Evolutionary conservation across 2,888 invertebrate species (phyloP), one percentile per base, ranked within the genome.

Genomic region (Alloscopus bannaensis): DNA sequence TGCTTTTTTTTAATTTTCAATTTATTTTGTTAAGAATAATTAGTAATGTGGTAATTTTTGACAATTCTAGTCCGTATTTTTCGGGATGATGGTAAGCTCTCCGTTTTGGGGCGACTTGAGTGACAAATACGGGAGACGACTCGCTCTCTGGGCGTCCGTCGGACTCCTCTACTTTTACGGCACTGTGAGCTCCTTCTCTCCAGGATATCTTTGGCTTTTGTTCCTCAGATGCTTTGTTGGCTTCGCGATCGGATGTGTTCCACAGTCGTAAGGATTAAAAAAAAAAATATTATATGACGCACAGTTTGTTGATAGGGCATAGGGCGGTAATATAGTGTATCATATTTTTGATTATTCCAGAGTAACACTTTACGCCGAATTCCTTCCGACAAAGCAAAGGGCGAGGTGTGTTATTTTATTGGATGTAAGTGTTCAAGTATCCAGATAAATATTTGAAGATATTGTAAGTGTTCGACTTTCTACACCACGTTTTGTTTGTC

Each of bases 11-110:
- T 20, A n/a, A 50, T 36, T 4, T 13, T 3, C 16, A 45, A 1
- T 45, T 1, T 65, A 45, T 28, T 26, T 26, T 52, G 2, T 28
- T 8, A 52, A 16, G 18, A 3, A 16, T 26, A 11, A 42, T 50
- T 50, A 26, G 36, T 31, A 60, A 59, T 36, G 13, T 36, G 6
- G 36, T 36, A 13, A 6, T 36, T 18, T 65, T 47, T 75, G 24
- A 26, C 29, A 66, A 50, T 70, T 45, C 1, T 45, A 79, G 64
- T 89, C 91, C 78, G 97, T 97, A 1, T 98, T 98, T 88, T 90
- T 95, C 86, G 98, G 98, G 72, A 98, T 98, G 98, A 97, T 98
- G 97, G 89, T 97, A 36, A 97, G 97, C 86, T 96, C 97, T 0
- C 95, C 97, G 81, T 94, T 97, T 89, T 98, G 98, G 98, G 97